Evolutionary conservation across 2,113 vertebrate genomes (phyloP).

Genomic region (Pagrus major): DNA sequence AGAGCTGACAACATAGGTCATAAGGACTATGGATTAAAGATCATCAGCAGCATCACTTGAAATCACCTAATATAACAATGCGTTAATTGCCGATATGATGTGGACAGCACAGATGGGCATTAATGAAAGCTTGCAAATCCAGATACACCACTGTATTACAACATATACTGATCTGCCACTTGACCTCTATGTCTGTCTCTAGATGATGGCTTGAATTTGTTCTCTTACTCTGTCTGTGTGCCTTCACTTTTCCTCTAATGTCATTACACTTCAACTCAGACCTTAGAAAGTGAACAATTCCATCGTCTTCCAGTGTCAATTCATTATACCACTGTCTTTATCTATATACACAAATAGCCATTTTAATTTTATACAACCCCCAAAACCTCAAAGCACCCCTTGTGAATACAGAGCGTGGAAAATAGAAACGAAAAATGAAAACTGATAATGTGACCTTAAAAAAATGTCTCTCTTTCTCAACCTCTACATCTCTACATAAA

Average conservation of each 20-base stretch:
- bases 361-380: background rate
- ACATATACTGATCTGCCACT: background rate
- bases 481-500: background rate
- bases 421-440: constrained; percentile 1
- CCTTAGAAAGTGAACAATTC: background rate
- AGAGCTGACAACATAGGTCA: constrained; percentile 39
- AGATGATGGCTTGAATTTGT: background rate
- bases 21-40: constrained; percentile 50
- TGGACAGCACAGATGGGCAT: constrained; percentile 25
- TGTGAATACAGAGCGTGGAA: background rate
- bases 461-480: background rate
- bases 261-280: background rate
- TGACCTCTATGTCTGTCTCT: background rate
- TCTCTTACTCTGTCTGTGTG: background rate
- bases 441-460: background rate
- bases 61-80: constrained; percentile 56
- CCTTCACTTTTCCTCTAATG: background rate
- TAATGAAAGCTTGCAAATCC: background rate
- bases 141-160: background rate
- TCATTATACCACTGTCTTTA: background rate
- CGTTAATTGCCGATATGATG: constrained; percentile 47
- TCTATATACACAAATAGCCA: background rate
- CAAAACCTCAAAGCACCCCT: background rate
- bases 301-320: background rate
- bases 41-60: constrained; percentile 36